Evolutionary conservation across 2,888 invertebrate genomes (phyloP), one percentile per base, ranked within the genome.

Genomic region (Caenorhabditis sp.): DNA sequence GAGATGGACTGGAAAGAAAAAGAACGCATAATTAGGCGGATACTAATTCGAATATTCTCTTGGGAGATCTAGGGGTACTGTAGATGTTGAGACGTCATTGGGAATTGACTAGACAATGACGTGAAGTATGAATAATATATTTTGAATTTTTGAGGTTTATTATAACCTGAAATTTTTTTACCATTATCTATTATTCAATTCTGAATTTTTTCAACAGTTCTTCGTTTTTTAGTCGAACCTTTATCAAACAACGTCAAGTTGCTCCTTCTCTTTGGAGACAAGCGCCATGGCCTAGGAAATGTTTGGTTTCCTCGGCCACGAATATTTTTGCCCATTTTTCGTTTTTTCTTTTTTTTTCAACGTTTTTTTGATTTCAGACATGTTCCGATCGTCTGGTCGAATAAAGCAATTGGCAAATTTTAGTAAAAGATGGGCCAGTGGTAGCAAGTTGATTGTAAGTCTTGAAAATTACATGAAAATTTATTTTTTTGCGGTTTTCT

Each of bases 321-420:
- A 31, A 31, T 31, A 31, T 31, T 31, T 53, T 21, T 25, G 53
- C 23, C 53, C 21, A 25, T 53, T 21, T 25, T 53, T 53, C 14
- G 3, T 53, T 53, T 53, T 53, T 53, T 53, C n/a, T 53, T 53
- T 7, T 50, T 36, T 36, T 43, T 14, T 10, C 25, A 43, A 50
- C 54, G 60, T 59, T 31, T 21, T 43, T 31, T 21, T 12, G 20
- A 25, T 59, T 67, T 14, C 52, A 67, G 68, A 59, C 23, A 73
- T 73, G 72, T 66, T 68, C 52, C 72, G 72, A 25, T 63, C 71
- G 17, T 25, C 63, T 50, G 50, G 52, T 63, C 60, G 67, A 63
- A 65, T 59, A 56, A 57, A 67, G 4, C n/a, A 67, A 7, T 53
- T 61, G 36, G 57, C 58, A 21, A 17, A 61, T 38, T 21, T 71